Conservation (phyloP, 2,888 invertebrate species). For the Ametastegia equiseti region DNA sequence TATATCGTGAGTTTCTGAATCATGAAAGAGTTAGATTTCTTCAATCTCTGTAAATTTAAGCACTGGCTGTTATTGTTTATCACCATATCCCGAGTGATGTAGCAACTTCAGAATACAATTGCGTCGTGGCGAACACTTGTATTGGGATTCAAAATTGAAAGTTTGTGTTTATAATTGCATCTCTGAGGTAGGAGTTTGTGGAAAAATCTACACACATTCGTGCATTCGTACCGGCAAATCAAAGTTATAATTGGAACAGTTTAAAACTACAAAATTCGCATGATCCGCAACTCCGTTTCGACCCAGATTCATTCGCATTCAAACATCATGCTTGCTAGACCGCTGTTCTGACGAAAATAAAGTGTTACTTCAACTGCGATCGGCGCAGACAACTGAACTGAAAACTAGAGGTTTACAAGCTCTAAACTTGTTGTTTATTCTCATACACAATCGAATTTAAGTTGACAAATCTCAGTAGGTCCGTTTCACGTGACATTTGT, state of each 20-base stretch:
- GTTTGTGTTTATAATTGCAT: not conserved
- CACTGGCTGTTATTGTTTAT: too few species aligned
- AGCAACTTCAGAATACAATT: not conserved
- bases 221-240: not conserved
- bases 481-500: too few species aligned
- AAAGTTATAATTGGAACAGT: conserved; percentile 9
- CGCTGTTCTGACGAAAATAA: not conserved
- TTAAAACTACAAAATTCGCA: conserved; percentile 1
- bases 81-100: too few species aligned
- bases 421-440: not conserved
- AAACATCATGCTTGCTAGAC: not conserved
- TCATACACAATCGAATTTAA: not conserved
- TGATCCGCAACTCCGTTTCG: not conserved
- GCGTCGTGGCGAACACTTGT: not conserved
- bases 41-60: too few species aligned
- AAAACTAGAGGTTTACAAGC: not conserved
- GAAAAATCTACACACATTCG: not conserved
- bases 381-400: not conserved
- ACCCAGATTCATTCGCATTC: not conserved
- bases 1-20: too few species aligned
- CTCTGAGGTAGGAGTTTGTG: not conserved
- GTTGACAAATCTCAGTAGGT: not conserved
- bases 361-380: not conserved
- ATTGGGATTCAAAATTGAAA: not conserved
- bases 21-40: too few species aligned